Evolutionary conservation across 2,888 invertebrate genomes (phyloP).

Genomic region (Cecidostiba fungosa): DNA sequence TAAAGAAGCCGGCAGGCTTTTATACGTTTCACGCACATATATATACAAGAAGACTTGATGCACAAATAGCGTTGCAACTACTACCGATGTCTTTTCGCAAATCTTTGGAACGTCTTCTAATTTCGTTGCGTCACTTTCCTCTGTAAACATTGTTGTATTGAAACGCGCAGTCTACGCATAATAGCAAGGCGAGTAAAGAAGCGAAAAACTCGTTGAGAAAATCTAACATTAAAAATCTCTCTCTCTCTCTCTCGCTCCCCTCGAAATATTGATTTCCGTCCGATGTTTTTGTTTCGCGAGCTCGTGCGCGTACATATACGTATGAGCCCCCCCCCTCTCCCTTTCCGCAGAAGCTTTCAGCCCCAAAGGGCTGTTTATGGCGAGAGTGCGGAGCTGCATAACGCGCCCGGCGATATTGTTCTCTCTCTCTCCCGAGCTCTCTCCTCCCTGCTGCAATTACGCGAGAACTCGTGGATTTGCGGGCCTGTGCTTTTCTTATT

Average conservation of each 20-base stretch:
- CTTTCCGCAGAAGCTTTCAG: slow-evolving; percentile 34
- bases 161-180: too few relatives aligned
- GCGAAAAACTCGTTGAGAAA: background rate
- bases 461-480: slow-evolving; percentile 24
- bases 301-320: slow-evolving; percentile 9
- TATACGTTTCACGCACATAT: too few relatives aligned
- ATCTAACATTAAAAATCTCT: background rate
- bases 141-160: too few relatives aligned
- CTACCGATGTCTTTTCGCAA: too few relatives aligned
- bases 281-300: slow-evolving; percentile 52
- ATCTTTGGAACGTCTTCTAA: too few relatives aligned
- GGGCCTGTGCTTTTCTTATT: background rate
- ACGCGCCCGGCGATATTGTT: slow-evolving; percentile 41
- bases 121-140: too few relatives aligned
- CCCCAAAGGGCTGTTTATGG: slow-evolving; percentile 53
- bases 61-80: too few relatives aligned
- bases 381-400: slow-evolving; percentile 44
- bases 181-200: too few relatives aligned
- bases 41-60: too few relatives aligned
- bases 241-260: background rate
- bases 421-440: background rate
- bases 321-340: background rate
- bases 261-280: slow-evolving; percentile 69
- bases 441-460: slow-evolving; percentile 26
- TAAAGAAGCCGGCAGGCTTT: background rate